Percentiles rank a stretch among this genome's conserved stretches.
Evolutionary conservation across 2,797 vertebrate species (phyloP).

Genomic region (Sebastes kiyomatsui): DNA sequence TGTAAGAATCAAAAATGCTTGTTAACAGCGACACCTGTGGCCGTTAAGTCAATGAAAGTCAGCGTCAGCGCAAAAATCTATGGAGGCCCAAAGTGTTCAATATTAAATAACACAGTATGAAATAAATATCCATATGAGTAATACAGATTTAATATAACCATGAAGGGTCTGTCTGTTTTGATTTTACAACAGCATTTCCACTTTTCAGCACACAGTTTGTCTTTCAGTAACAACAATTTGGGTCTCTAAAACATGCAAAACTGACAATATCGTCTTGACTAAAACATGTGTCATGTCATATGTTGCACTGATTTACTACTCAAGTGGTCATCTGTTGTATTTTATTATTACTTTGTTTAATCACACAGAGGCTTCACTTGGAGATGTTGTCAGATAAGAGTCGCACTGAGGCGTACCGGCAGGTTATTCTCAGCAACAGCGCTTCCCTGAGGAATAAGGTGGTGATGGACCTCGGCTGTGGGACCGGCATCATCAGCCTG

Average conservation of each 20-base stretch:
- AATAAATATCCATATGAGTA: background rate
- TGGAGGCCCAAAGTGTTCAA: background rate
- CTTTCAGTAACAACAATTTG: background rate
- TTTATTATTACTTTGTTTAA: background rate
- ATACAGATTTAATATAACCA: background rate
- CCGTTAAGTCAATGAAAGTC: no score
- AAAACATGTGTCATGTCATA: background rate
- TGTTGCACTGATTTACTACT: background rate
- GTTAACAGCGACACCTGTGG: no score
- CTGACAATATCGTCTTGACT: background rate
- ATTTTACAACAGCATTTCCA: background rate
- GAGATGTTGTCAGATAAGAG: conserved; percentile 87
- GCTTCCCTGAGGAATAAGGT: conserved; percentile 78
- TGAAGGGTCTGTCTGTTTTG: background rate
- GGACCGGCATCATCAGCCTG: conserved; percentile 86
- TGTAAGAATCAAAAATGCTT: no score
- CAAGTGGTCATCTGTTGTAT: background rate
- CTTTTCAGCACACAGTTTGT: background rate
- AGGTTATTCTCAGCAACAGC: conserved; percentile 81
- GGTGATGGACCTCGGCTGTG: conserved; percentile 86
- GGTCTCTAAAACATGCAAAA: background rate
- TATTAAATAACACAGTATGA: background rate
- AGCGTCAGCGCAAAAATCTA: no score
- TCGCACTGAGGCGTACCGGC: conserved; percentile 83
- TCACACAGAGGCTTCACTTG: conserved; percentile 83